These are phyloP conservation scores for Stenopsyche tienmushanensis DNA, from an alignment of 1,140 invertebrate species.

Conservation along the genomic window DNA sequence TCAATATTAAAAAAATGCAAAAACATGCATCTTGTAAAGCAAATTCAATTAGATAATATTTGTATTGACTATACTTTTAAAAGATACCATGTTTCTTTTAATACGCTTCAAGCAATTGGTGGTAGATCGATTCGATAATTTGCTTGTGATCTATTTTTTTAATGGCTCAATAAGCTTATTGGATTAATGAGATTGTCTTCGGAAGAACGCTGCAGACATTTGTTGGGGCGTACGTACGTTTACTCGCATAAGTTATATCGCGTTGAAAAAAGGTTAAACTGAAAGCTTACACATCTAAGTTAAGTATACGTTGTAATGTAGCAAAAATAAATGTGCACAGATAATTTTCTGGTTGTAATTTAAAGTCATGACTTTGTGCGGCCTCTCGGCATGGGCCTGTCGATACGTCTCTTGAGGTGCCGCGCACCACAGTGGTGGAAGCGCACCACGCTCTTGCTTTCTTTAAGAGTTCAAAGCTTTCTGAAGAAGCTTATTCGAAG, in stretches of 20 bases:
- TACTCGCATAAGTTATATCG: slow-evolving; percentile 23
- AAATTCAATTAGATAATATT: too few relatives aligned
- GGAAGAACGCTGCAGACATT: neutral
- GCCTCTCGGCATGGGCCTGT: slow-evolving; percentile 15
- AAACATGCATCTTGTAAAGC: too few relatives aligned
- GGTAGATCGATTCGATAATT: too few relatives aligned
- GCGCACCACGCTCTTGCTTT: neutral
- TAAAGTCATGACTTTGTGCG: slow-evolving; percentile 31
- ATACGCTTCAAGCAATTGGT: too few relatives aligned
- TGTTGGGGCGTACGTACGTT: slow-evolving; percentile 12
- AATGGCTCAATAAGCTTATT: too few relatives aligned
- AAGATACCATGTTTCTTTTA: too few relatives aligned
- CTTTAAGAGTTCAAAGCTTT: too few relatives aligned
- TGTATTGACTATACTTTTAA: too few relatives aligned
- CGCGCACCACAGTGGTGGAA: neutral
- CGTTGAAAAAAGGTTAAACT: slow-evolving; percentile 32
- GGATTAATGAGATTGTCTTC: too few relatives aligned
- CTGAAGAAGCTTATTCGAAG: neutral
- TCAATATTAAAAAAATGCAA: too few relatives aligned
- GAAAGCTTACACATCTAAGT: slow-evolving; percentile 32
- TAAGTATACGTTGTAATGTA: slow-evolving; percentile 30
- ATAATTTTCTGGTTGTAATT: slow-evolving; percentile 33
- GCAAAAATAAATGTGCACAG: slow-evolving; percentile 29
- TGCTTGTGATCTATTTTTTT: too few relatives aligned
- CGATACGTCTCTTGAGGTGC: slow-evolving; percentile 7